Percentiles rank a stretch among this genome's conserved stretches.
phyloP scores from a whole-genome alignment of 2,797 vertebrate genomes.

The Neomorphus geoffroyi region DNA sequence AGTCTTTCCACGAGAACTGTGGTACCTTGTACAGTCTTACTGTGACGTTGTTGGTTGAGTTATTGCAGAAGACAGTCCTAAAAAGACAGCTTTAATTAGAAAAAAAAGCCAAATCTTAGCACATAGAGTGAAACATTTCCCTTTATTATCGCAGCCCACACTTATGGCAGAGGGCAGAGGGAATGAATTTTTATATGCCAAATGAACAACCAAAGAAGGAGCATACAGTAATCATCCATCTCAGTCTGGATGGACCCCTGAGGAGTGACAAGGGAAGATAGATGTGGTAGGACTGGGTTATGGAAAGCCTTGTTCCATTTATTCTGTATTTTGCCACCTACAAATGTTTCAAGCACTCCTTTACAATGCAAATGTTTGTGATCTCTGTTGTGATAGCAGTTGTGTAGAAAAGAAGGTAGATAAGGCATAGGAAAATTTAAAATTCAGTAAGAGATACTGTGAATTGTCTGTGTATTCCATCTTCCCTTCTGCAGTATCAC shows the following conservation, averaged over 20 bases:
- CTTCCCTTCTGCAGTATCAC: background rate
- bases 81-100: background rate
- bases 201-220: background rate
- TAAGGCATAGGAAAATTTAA: background rate
- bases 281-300: background rate
- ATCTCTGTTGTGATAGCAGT: background rate
- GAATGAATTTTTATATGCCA: background rate
- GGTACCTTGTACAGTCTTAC: background rate
- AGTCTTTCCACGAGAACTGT: background rate
- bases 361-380: background rate
- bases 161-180: rapidly evolving
- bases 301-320: background rate
- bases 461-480: background rate
- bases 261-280: background rate
- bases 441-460: background rate
- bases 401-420: background rate
- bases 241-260: background rate
- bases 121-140: background rate
- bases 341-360: background rate
- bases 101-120: rapidly evolving
- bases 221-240: background rate
- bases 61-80: background rate
- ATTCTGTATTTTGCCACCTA: background rate
- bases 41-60: background rate
- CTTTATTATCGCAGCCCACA: background rate